Evolutionary conservation across 2,888 invertebrate genomes (phyloP), one percentile per base, ranked within the genome.

Genomic region (Pinctada fucata): DNA sequence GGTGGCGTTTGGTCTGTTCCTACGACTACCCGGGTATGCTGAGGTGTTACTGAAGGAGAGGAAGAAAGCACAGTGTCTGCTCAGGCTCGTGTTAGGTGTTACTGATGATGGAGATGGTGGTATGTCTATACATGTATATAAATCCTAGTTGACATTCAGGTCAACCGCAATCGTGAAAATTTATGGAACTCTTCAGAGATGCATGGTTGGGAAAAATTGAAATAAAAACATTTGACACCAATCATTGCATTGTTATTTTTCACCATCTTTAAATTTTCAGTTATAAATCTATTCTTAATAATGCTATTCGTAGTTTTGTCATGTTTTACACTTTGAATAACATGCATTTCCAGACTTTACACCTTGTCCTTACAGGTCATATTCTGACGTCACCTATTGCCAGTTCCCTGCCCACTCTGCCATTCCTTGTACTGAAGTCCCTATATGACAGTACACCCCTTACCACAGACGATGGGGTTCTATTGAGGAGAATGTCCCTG

Each of bases 21-120:
- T 98, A 47, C 95, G 97, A 86, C 93, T 98, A 87, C 97, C 97
- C 0, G 96, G 97, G 2, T 98, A 97, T 92, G 97, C 97, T 0
- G 97, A 97, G 91, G 96, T 97, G 67, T 93, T 98, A 82, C 94
- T 98, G 49, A 97, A 97, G 92, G 95, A 96, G 87, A 95, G 96
- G 84, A 89, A 90, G 84, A 95, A 96, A 82, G 98, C 98, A 0
- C 96, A 97, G 88, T 97, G 97, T 91, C 94, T 98, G 82, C 93
- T 98, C 83, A 94, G 97, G 3, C 94, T 98, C 72, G 96, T 97
- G 58, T 94, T 98, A 45, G 98, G 98, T 2, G 97, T 97, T 4
- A 96, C 96, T 2, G 97, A 97, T 88, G 97, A 97, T 90, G 97
- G 97, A 70, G 97, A 97, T 93, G 97, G 97, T 91, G 96, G 96